These are phyloP conservation scores for Portevinia maculata DNA, from an alignment of 2,888 invertebrate species.

Conservation along the genomic window DNA sequence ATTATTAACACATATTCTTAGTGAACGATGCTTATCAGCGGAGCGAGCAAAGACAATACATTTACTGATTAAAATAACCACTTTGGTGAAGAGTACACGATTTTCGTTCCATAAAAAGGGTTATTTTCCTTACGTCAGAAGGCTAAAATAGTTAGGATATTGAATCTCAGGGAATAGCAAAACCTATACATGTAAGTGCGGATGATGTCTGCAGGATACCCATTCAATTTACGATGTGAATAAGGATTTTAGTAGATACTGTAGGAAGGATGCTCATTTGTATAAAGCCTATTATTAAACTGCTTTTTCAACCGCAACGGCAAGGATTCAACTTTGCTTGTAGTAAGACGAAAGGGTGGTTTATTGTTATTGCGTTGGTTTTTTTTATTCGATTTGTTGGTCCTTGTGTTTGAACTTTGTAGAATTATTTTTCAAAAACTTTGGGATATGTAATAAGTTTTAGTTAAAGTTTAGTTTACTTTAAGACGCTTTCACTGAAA, in stretches of 20 bases:
- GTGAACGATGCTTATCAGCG: slow-evolving; percentile 74
- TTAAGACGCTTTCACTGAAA: too few relatives aligned
- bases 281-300: slow-evolving; percentile 17
- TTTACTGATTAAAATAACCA: slow-evolving; percentile 83
- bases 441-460: too few relatives aligned
- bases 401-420: neutral
- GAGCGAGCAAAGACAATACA: slow-evolving; percentile 81
- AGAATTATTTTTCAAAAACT: too few relatives aligned
- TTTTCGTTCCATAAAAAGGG: slow-evolving; percentile 4
- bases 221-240: slow-evolving; percentile 20
- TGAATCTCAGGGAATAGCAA: slow-evolving; percentile 19
- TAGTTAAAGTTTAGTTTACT: too few relatives aligned
- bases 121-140: neutral
- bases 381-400: neutral
- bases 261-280: slow-evolving; percentile 6
- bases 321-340: too few relatives aligned
- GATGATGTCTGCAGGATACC: neutral
- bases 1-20: slow-evolving; percentile 82
- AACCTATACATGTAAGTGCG: neutral
- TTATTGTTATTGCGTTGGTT: neutral
- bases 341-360: too few relatives aligned
- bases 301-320: neutral
- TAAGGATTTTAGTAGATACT: slow-evolving; percentile 6
- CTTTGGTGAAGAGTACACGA: slow-evolving; percentile 64
- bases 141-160: slow-evolving; percentile 29